These are phyloP conservation scores for Oryzias woworae DNA, from an alignment of 2,113 vertebrate genomes.

Conservation along the genomic window DNA sequence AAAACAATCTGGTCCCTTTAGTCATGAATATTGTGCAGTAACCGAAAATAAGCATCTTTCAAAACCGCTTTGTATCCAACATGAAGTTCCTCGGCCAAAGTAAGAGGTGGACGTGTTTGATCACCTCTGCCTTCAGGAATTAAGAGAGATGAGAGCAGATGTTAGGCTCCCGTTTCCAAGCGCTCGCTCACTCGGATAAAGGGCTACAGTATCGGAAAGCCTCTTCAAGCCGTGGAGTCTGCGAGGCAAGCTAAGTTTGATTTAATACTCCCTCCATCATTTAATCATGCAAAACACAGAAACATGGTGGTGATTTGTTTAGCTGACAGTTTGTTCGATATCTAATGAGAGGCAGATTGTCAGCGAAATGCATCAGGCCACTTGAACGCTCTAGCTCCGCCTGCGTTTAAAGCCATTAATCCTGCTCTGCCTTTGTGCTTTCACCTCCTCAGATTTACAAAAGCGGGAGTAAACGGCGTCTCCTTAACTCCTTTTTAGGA, in stretches of 20 bases:
- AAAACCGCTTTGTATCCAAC: neutral
- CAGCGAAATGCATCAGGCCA: constrained; percentile 47
- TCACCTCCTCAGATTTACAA: constrained; percentile 23
- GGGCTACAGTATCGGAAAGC: neutral
- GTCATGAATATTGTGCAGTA: neutral
- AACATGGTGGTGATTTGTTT: constrained; percentile 46
- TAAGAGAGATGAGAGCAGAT: constrained; percentile 2
- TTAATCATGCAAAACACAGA: constrained; percentile 54
- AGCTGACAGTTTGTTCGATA: constrained; percentile 37
- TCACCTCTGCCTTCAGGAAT: neutral
- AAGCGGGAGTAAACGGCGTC: constrained; percentile 16
- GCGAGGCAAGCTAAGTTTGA: constrained; percentile 20
- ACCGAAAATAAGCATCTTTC: neutral
- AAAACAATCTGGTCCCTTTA: too few species aligned
- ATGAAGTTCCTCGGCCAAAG: neutral
- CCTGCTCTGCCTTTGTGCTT: constrained; percentile 25
- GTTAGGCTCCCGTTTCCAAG: constrained; percentile 3
- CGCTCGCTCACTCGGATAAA: constrained; percentile 5
- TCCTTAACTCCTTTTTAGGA: neutral
- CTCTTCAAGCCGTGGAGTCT: constrained; percentile 7
- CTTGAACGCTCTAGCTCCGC: constrained; percentile 37
- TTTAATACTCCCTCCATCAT: constrained; percentile 38
- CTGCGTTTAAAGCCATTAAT: constrained; percentile 36
- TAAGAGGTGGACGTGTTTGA: neutral
- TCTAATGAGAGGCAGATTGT: constrained; percentile 42